Evolutionary conservation across 2,888 invertebrate genomes (phyloP), one percentile per base, ranked within the genome.

Genomic region (Xestia rhomboidea): DNA sequence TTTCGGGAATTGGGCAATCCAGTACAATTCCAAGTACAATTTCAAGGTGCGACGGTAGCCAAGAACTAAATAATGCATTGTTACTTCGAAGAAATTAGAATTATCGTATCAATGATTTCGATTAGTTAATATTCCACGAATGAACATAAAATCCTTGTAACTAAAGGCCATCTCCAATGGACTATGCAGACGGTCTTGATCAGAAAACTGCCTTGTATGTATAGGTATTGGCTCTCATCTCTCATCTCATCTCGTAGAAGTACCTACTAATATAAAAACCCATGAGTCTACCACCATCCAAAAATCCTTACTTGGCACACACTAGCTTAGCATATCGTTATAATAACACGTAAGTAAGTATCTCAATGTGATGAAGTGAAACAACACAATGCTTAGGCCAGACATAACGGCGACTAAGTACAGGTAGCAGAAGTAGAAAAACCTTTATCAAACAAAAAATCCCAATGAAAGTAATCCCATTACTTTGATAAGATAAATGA

Each of bases 1-100:
- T 82, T 82, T 73, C 7, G 15, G 27, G 82, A 73, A 82, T 69
- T 60, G 1, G 15, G 27, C 24, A 66, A n/a, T 67, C 18, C 51
- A 57, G 64, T 49, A 57, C 11, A 8, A 54, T 18, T 77, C 7
- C 60, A 81, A 76, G 76, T 41, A 49, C 11, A 15, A 54, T 18
- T 77, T 10, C 60, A 81, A 76, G 76, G 76, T 38, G 46, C 15
- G 41, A 21, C 8, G 10, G 44, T 38, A 30, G 18, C 38, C 18
- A 68, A 67, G 44, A 44, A 34, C 24, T 2, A 51, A 54, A 49
- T 64, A 67, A 81, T 81, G 68, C 64, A 46, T 60, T 49, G 21
- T 46, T 51, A 57, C 21, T 82, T 82, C 68, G 49, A 24, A 68
- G 80, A 81, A 81, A 62, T 71, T 30, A 18, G 51, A 41, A 49